A percentile compares a stretch with the other conserved stretches of the same genome.
These are phyloP conservation scores for Bilobella aurantiaca DNA, from an alignment of 1,140 invertebrate genomes.

Conservation along the genomic window DNA sequence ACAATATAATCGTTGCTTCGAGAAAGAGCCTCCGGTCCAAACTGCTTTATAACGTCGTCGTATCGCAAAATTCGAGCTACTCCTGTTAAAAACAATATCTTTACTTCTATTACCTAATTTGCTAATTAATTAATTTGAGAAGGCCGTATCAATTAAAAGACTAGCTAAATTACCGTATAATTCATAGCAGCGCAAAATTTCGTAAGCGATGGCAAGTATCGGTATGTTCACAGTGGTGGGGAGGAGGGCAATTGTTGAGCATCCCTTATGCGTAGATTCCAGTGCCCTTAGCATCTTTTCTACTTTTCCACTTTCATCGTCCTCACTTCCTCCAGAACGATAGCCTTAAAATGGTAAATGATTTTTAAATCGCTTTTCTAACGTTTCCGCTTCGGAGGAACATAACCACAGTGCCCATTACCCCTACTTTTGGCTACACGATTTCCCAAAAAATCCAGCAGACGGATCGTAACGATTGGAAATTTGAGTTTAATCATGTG, in stretches of 20 bases:
- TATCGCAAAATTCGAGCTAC: neutral
- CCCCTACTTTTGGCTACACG: conserved; percentile 10
- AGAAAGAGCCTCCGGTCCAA: neutral
- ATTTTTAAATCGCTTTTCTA: too few species aligned
- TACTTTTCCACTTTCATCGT: neutral
- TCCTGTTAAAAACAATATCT: too few species aligned
- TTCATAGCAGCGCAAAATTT: neutral
- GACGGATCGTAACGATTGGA: neutral
- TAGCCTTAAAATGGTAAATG: too few species aligned
- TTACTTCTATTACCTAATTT: too few species aligned
- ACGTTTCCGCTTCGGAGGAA: too few species aligned
- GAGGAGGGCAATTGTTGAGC: neutral
- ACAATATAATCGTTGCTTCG: neutral
- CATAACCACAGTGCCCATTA: too few species aligned
- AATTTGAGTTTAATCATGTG: neutral
- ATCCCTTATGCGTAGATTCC: neutral
- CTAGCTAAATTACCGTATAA: neutral
- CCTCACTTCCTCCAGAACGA: too few species aligned
- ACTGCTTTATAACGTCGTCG: neutral
- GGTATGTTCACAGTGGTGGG: neutral
- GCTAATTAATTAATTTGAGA: too few species aligned
- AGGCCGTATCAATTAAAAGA: neutral
- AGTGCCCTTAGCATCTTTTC: neutral
- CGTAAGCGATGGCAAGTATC: neutral
- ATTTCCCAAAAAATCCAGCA: conserved; percentile 16